Percentiles rank a stretch among this genome's conserved stretches.
These are phyloP conservation scores for Phylloscopus collybita DNA, from an alignment of 2,797 vertebrate species.

Conservation along the genomic window DNA sequence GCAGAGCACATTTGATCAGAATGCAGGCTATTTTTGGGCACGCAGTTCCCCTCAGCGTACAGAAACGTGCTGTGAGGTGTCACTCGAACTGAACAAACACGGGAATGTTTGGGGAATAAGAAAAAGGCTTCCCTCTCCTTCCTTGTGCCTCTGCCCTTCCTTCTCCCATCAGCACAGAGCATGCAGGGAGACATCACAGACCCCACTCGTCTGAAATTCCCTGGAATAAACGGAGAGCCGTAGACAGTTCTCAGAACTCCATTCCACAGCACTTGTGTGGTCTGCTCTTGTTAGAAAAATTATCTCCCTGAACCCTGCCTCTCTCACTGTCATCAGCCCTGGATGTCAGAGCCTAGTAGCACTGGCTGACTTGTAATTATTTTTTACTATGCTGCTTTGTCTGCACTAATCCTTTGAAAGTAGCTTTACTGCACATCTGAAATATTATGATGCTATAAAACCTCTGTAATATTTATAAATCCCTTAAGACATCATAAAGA, in stretches of 20 bases:
- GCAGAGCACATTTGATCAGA: not conserved
- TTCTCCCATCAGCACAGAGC: not conserved
- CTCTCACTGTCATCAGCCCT: slow-evolving; percentile 56
- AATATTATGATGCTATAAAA: slow-evolving; percentile 79
- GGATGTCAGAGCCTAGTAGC: slow-evolving; percentile 67
- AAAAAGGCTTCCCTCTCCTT: not conserved
- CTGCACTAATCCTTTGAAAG: slow-evolving; percentile 82
- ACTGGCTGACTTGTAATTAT: slow-evolving; percentile 78
- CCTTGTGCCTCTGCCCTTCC: not conserved
- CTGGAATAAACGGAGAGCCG: not conserved
- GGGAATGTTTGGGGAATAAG: not conserved
- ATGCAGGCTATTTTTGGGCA: slow-evolving; percentile 25
- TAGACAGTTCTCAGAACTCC: slow-evolving; percentile 42
- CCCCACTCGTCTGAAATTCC: not conserved
- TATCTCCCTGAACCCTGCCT: slow-evolving; percentile 50
- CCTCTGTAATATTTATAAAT: slow-evolving; percentile 84
- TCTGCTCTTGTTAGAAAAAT: slow-evolving; percentile 64
- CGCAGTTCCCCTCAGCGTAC: not conserved
- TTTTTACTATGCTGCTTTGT: slow-evolving; percentile 80
- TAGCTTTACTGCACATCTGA: slow-evolving; percentile 77
- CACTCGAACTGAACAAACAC: not conserved
- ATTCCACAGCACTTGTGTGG: slow-evolving; percentile 74
- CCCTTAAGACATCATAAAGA: slow-evolving; percentile 82
- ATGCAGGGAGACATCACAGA: not conserved
- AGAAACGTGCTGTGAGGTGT: slow-evolving; percentile 1